phyloP scores from a whole-genome alignment of 2,888 invertebrate genomes.

The Latrodectus elegans region DNA sequence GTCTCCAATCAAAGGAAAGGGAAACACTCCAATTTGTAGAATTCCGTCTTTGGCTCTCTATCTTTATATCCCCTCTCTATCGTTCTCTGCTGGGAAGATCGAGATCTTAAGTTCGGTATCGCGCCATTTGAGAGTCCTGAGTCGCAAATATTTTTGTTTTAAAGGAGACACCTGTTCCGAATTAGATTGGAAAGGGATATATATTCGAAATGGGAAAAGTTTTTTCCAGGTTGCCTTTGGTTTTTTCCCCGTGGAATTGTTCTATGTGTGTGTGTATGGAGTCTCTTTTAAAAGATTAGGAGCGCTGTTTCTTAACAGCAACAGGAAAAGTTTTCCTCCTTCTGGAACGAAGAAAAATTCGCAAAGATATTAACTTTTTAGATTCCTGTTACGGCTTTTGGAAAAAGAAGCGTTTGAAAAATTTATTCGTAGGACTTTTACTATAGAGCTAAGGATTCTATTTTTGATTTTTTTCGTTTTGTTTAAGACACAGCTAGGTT shows the following conservation, averaged over 20 bases:
- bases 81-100: background rate
- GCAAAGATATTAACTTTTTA: conserved; percentile 12
- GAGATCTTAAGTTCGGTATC: conserved; percentile 36
- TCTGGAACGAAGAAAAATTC: background rate
- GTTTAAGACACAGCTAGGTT: no score
- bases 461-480: no score
- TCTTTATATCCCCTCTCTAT: conserved; percentile 6
- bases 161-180: conserved; percentile 50
- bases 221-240: no score
- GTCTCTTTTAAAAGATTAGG: conserved; percentile 36
- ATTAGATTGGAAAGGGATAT: conserved; percentile 44
- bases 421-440: no score
- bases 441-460: no score
- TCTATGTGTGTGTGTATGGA: background rate
- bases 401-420: no score
- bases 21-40: conserved; percentile 53
- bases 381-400: no score
- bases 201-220: conserved; percentile 31
- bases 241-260: background rate
- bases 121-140: conserved; percentile 32
- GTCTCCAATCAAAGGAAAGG: conserved; percentile 39
- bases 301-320: background rate
- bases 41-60: conserved; percentile 28
- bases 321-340: background rate
- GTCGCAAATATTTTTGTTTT: conserved; percentile 38